These are phyloP conservation scores for Eurystomus glaucurus DNA, from an alignment of 2,797 vertebrate genomes.

Conservation along the genomic window DNA sequence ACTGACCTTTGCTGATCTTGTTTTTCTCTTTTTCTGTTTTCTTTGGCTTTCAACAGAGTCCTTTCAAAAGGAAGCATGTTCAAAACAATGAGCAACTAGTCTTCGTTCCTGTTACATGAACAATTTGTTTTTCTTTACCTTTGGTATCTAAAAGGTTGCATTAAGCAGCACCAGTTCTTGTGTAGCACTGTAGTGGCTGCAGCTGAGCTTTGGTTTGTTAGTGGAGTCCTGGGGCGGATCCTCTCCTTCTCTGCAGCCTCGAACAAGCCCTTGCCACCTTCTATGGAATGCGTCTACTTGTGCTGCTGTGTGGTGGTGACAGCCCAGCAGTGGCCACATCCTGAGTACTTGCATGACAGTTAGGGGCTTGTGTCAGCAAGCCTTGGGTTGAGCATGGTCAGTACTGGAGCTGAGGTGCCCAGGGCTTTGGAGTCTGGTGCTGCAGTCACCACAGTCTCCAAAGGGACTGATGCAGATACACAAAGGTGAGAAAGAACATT, in stretches of 20 bases:
- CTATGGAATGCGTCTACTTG: too few species aligned
- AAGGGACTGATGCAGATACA: neutral
- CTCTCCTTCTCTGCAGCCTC: neutral
- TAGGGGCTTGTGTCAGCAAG: neutral
- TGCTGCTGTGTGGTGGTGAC: neutral
- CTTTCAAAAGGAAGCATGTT: neutral
- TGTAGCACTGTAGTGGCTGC: neutral
- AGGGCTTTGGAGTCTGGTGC: too few species aligned
- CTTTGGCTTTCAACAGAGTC: neutral
- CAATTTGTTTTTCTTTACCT: neutral
- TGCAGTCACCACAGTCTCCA: constrained; percentile 1
- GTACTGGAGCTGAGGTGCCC: neutral
- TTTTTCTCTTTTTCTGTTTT: neutral
- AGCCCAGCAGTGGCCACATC: accelerated
- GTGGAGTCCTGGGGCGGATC: accelerated
- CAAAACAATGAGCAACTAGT: neutral
- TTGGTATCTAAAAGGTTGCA: neutral
- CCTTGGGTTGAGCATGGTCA: neutral
- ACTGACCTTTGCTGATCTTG: neutral
- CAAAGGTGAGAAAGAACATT: constrained; percentile 17
- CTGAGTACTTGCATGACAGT: accelerated
- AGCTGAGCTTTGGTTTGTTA: neutral
- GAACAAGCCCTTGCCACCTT: neutral
- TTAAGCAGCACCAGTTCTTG: neutral
- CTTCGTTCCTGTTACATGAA: neutral